Evolutionary conservation across 1,140 invertebrate genomes (phyloP).

Genomic region (Forficula auricularia): DNA sequence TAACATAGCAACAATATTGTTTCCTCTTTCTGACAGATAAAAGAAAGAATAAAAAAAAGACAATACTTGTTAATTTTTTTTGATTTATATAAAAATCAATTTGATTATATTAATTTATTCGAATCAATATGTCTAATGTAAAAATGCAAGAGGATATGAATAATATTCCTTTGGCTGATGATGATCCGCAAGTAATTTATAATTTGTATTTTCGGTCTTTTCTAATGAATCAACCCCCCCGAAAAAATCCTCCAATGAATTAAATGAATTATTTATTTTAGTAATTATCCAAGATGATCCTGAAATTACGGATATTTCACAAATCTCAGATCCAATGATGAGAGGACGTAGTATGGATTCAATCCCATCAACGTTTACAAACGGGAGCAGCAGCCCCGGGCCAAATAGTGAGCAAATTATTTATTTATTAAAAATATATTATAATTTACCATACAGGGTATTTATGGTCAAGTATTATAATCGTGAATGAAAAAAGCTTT

Average conservation of each 20-base stretch:
- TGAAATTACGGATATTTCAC: conserved; percentile 32
- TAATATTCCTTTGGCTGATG: conserved; percentile 73
- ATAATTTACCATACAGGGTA: no score
- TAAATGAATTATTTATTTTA: conserved; percentile 20
- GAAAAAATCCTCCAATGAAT: no score
- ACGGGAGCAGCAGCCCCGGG: conserved; percentile 56
- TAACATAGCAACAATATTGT: no score
- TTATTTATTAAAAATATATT: conserved; percentile 5
- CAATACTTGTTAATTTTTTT: no score
- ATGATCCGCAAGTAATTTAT: conserved; percentile 71
- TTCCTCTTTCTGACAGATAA: no score
- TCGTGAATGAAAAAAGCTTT: no score
- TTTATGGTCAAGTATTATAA: no score
- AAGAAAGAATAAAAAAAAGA: no score
- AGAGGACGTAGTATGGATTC: conserved; percentile 74
- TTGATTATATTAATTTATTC: no score
- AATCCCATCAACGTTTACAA: conserved; percentile 72
- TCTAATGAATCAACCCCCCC: no score
- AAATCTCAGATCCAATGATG: conserved; percentile 40
- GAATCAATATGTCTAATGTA: conserved; percentile 12
- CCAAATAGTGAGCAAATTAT: conserved; percentile 50
- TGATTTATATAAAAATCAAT: no score
- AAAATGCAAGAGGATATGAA: conserved; percentile 60
- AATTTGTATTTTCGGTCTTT: conserved; percentile 2
- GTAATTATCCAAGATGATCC: conserved; percentile 64